These are phyloP conservation scores for Melieria picta DNA, from an alignment of 2,888 invertebrate genomes.

Conservation along the genomic window DNA sequence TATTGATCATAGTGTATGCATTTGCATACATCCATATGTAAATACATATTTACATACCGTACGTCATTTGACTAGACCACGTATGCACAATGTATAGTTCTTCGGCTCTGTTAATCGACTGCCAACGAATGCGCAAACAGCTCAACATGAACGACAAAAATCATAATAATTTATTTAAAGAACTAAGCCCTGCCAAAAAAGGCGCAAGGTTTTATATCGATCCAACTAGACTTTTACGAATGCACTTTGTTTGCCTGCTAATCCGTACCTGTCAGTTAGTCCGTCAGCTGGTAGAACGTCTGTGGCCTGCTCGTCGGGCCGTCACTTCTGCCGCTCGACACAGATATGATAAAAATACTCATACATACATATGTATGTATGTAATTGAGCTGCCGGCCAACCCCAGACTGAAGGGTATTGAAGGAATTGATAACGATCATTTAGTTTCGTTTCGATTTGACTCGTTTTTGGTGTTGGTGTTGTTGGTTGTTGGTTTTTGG, in stretches of 20 bases:
- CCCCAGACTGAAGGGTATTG: no score
- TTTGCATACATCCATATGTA: neutral
- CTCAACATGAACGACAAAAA: neutral
- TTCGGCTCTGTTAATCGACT: no score
- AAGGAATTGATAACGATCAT: slow-evolving; percentile 41
- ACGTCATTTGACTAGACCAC: no score
- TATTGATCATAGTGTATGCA: no score
- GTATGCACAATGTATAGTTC: no score
- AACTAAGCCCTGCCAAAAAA: neutral
- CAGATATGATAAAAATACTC: slow-evolving; percentile 22
- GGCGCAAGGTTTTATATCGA: no score
- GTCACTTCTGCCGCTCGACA: slow-evolving; percentile 6
- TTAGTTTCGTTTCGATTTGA: slow-evolving; percentile 5
- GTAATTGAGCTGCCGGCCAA: neutral
- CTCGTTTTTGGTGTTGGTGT: slow-evolving; percentile 16
- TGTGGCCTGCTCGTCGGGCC: neutral
- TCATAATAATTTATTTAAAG: neutral
- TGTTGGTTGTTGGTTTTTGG: no score
- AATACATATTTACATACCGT: no score
- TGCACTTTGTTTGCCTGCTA: neutral
- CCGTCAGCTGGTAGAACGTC: neutral
- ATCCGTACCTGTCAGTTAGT: slow-evolving; percentile 10
- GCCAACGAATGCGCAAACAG: neutral
- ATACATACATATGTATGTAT: slow-evolving; percentile 15
- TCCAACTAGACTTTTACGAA: no score